Evolutionary conservation across 2,797 vertebrate species (phyloP).

Genomic region (Peromyscus attwateri): DNA sequence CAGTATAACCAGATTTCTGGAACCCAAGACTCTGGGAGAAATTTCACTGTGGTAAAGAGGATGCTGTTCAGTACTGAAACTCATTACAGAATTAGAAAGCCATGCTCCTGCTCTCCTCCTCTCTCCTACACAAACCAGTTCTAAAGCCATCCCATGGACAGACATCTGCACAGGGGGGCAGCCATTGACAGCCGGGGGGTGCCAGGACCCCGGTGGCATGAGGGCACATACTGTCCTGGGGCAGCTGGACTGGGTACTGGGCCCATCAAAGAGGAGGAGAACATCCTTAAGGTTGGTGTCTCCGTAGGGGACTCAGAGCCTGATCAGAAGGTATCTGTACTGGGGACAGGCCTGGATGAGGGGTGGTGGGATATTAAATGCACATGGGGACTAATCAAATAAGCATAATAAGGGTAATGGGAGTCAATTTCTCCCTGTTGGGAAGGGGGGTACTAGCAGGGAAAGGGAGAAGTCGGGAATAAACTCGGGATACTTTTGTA

Average conservation of each 20-base stretch:
- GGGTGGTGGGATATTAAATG: background rate
- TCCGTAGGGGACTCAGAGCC: background rate
- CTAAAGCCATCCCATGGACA: background rate
- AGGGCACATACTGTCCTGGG: background rate
- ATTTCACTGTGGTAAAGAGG: background rate
- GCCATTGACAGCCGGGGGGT: background rate
- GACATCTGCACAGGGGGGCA: background rate
- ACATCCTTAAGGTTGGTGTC: background rate
- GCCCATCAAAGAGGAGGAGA: background rate
- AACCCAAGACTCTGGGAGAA: conserved; percentile 15
- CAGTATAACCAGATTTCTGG: background rate
- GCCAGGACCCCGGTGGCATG: accelerated
- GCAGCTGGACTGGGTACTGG: background rate
- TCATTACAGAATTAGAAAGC: background rate
- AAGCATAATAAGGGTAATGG: background rate
- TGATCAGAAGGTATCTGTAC: background rate
- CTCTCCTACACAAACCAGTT: background rate
- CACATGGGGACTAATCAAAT: background rate
- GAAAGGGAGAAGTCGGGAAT: background rate
- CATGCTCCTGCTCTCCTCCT: too few species aligned
- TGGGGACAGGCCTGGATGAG: too few species aligned
- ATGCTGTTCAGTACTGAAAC: background rate
- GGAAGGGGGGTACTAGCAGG: background rate
- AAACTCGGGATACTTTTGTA: background rate
- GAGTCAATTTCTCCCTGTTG: background rate